phyloP scores from a whole-genome alignment of 1,140 invertebrate species.

The Cyphomyrmex costatus region DNA sequence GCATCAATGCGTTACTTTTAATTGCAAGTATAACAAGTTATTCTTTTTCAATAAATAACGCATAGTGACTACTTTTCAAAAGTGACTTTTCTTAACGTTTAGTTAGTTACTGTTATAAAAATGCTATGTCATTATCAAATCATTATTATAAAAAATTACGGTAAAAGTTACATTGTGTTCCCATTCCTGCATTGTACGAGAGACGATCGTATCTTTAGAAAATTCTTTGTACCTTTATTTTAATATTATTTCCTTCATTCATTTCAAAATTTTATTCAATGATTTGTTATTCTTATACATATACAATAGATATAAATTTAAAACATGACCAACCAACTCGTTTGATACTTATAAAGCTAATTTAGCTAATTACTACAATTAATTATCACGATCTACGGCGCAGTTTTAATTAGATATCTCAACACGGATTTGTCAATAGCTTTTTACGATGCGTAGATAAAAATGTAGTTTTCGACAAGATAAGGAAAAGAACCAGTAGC shows the following conservation, averaged over 20 bases:
- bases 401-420: constrained; percentile 25
- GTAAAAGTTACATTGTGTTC: no score
- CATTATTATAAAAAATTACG: no score
- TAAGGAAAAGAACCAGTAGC: background rate
- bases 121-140: no score
- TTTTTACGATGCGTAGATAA: background rate
- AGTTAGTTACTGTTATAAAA: no score
- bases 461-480: background rate
- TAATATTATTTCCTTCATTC: background rate
- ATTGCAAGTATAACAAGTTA: no score
- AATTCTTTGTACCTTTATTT: background rate
- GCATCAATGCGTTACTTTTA: no score
- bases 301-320: background rate
- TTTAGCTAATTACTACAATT: background rate
- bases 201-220: background rate
- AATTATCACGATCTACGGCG: background rate
- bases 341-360: background rate
- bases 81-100: no score
- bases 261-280: background rate
- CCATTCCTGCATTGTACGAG: background rate
- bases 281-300: background rate
- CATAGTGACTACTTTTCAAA: no score
- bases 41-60: no score
- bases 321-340: background rate
- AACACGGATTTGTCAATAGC: background rate